These are phyloP conservation scores for Rhagologus leucostigma DNA, from an alignment of 2,113 vertebrate genomes.

Conservation along the genomic window DNA sequence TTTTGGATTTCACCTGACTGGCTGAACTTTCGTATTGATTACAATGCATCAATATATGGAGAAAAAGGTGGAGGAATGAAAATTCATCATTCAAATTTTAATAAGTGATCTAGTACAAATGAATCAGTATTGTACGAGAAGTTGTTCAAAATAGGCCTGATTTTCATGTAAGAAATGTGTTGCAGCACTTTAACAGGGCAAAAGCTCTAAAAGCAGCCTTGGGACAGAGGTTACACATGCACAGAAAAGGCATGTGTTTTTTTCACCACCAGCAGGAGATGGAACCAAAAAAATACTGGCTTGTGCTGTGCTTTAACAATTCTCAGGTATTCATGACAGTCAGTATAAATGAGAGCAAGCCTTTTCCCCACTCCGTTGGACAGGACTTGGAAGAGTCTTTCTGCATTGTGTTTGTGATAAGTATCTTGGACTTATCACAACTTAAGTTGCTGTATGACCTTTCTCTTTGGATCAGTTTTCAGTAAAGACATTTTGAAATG, in stretches of 20 bases:
- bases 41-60: background rate
- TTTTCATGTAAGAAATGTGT: background rate
- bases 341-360: background rate
- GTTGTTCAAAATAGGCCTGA: background rate
- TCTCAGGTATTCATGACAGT: background rate
- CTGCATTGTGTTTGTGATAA: background rate
- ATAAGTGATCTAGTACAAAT: background rate
- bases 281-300: background rate
- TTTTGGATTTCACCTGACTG: background rate
- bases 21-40: background rate
- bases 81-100: background rate
- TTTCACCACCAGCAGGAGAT: background rate
- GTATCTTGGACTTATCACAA: background rate
- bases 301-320: background rate
- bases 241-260: background rate
- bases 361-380: background rate
- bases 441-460: background rate
- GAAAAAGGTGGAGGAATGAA: background rate
- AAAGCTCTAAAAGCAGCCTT: background rate
- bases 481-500: background rate
- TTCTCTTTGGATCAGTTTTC: background rate
- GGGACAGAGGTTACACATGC: rapidly evolving
- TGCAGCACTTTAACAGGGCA: background rate
- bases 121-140: background rate
- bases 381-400: background rate